Percentiles rank a stretch among this genome's conserved stretches.
Conservation (phyloP, 2,797 vertebrate species). For the Squalus acanthias region DNA sequence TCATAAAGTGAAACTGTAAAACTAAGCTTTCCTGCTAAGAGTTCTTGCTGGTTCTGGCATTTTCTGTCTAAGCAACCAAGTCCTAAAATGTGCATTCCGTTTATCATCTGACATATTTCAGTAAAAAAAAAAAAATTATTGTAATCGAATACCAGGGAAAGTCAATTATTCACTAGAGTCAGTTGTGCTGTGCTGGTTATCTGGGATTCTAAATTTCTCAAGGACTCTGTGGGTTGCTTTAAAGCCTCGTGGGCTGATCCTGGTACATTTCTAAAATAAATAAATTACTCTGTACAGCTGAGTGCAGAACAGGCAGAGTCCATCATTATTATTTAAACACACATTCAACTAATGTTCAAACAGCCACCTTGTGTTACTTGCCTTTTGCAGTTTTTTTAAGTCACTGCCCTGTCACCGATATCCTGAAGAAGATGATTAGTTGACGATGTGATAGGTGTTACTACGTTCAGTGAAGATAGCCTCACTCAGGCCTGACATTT, state of each 20-base stretch:
- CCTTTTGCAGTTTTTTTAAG: neutral
- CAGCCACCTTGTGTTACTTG: neutral
- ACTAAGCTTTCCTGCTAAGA: neutral
- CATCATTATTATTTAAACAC: neutral
- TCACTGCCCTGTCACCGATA: neutral
- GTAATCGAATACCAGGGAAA: neutral
- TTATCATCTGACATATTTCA: neutral
- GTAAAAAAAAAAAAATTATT: neutral
- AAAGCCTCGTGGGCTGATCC: neutral
- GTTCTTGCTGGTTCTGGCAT: neutral
- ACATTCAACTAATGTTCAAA: neutral
- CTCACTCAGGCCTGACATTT: neutral
- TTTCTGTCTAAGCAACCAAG: neutral
- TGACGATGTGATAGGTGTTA: neutral
- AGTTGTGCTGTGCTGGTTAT: neutral
- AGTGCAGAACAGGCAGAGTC: neutral
- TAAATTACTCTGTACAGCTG: neutral
- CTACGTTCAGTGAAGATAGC: neutral
- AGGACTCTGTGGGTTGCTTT: neutral
- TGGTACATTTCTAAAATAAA: neutral
- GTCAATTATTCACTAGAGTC: neutral
- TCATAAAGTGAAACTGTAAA: neutral
- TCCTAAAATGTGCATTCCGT: neutral
- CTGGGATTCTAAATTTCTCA: neutral
- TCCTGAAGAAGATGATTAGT: neutral